Conservation (phyloP, 2,113 vertebrate genomes). For the Glareola pratincola region DNA sequence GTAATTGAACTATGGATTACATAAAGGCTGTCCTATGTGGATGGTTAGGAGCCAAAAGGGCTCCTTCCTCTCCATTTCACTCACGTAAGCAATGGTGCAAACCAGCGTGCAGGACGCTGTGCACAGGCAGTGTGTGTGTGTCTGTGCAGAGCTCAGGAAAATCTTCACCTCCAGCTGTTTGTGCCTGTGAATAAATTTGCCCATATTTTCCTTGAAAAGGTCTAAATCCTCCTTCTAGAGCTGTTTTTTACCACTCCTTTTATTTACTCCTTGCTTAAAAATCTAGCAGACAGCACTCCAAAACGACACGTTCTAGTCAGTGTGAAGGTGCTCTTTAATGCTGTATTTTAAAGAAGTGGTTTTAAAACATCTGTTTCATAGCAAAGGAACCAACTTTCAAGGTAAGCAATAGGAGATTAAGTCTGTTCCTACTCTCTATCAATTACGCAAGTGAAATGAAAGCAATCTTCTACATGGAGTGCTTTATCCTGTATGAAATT, state of each 20-base stretch:
- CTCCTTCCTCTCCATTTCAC: neutral
- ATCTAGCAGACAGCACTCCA: neutral
- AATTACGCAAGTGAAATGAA: neutral
- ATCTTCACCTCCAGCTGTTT: neutral
- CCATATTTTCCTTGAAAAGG: neutral
- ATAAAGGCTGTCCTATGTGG: neutral
- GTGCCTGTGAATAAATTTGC: neutral
- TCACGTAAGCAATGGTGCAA: neutral
- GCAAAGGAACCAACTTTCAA: neutral
- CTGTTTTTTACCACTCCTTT: neutral
- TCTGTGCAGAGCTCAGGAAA: neutral
- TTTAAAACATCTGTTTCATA: neutral
- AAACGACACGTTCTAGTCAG: neutral
- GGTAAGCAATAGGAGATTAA: neutral
- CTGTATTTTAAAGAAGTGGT: neutral
- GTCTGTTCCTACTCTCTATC: neutral
- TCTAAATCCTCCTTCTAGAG: neutral
- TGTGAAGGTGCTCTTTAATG: neutral
- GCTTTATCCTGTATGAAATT: neutral
- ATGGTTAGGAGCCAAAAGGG: neutral
- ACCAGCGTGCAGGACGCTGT: neutral
- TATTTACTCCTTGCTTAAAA: neutral
- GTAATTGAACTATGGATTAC: neutral
- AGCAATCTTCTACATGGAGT: neutral
- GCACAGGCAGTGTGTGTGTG: neutral